phyloP scores from a whole-genome alignment of 2,888 invertebrate species.

The Formica aserva region DNA sequence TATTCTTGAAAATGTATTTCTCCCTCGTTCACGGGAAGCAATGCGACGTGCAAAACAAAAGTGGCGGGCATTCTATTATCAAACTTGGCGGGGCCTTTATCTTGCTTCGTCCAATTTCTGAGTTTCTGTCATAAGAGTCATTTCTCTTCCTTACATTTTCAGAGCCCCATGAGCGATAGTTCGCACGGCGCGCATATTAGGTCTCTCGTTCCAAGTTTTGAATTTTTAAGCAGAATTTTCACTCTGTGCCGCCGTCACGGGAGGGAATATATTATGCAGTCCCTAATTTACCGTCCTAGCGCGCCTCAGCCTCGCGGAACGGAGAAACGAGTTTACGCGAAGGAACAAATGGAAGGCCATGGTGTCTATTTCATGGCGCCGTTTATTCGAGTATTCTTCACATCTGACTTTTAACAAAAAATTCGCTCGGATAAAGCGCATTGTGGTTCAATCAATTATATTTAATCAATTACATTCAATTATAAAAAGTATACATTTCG shows the following conservation, averaged over 20 bases:
- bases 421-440: neutral
- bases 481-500: neutral
- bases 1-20: neutral
- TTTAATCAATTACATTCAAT: neutral
- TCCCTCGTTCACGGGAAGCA: neutral
- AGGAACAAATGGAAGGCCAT: constrained; percentile 40
- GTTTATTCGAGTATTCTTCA: constrained; percentile 16
- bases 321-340: constrained; percentile 35
- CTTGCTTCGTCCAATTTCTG: constrained; percentile 48
- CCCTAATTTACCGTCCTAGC: constrained; percentile 51
- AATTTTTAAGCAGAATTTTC: constrained; percentile 63
- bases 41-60: constrained; percentile 22
- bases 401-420: constrained; percentile 3
- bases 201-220: constrained; percentile 58
- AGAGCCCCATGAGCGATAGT: constrained; percentile 47
- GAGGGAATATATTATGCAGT: constrained; percentile 56
- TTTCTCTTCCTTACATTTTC: constrained; percentile 51
- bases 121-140: constrained; percentile 45
- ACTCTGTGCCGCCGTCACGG: constrained; percentile 51
- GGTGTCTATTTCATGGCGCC: constrained; percentile 8
- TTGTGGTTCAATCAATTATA: neutral
- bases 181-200: constrained; percentile 57
- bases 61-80: constrained; percentile 39
- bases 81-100: constrained; percentile 49
- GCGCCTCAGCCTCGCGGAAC: constrained; percentile 39